These are phyloP conservation scores for Nasonia longicornis DNA, from an alignment of 1,140 invertebrate species.

Conservation along the genomic window DNA sequence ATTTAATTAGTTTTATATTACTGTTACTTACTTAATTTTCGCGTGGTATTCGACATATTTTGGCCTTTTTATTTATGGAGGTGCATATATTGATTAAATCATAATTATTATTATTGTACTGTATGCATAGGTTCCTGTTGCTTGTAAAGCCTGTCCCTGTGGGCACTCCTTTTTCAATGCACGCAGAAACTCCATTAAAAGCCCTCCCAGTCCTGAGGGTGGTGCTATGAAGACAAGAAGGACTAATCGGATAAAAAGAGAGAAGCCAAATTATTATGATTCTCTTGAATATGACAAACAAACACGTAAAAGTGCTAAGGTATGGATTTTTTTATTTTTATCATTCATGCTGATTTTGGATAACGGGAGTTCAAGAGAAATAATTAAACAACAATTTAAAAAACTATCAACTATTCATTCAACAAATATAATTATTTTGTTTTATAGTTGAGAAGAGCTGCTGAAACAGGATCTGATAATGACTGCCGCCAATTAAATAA, in stretches of 20 bases:
- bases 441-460: slow-evolving; percentile 67
- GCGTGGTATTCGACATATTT: not conserved
- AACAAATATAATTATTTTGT: not conserved
- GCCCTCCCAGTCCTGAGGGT: slow-evolving; percentile 66
- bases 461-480: slow-evolving; percentile 67
- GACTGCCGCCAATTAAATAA: slow-evolving; percentile 67
- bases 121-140: slow-evolving; percentile 77
- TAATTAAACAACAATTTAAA: not conserved
- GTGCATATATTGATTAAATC: not conserved
- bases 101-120: slow-evolving; percentile 28
- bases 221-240: slow-evolving; percentile 70
- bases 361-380: too few relatives aligned
- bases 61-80: not conserved
- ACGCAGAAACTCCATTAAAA: slow-evolving; percentile 72
- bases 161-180: slow-evolving; percentile 83
- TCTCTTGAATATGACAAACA: slow-evolving; percentile 82
- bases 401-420: not conserved
- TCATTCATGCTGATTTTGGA: too few relatives aligned
- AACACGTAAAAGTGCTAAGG: slow-evolving; percentile 71
- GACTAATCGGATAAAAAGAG: slow-evolving; percentile 80
- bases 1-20: not conserved
- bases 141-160: slow-evolving; percentile 84
- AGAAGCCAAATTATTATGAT: slow-evolving; percentile 87
- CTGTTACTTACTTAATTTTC: too few relatives aligned
- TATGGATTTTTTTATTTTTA: slow-evolving; percentile 47